Conservation (phyloP, 2,888 invertebrate genomes). For the Troides helena region DNA sequence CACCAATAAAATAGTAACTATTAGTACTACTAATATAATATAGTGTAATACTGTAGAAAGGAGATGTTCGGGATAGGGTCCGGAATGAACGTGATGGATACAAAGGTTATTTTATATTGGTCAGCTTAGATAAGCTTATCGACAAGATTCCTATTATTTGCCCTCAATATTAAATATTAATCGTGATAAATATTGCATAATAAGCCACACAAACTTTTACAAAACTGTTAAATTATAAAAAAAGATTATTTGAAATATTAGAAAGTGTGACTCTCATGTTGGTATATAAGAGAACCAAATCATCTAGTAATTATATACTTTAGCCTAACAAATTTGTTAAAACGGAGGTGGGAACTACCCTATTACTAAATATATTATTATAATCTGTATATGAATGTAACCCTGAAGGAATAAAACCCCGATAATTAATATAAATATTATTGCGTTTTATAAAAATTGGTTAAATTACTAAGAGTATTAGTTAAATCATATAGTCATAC, state of each 20-base stretch:
- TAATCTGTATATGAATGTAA: conserved; percentile 57
- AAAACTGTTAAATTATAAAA: conserved; percentile 1
- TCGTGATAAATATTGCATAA: neutral
- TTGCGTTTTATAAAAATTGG: conserved; percentile 51
- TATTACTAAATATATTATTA: conserved; percentile 50
- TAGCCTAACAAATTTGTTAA: conserved; percentile 47
- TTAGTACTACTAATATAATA: conserved; percentile 39
- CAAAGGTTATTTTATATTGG: conserved; percentile 16
- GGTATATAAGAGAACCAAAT: conserved; percentile 46
- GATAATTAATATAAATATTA: conserved; percentile 65
- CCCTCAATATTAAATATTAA: conserved; percentile 6
- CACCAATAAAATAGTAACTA: conserved; percentile 72
- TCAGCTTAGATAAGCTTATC: conserved; percentile 17
- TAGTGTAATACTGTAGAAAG: conserved; percentile 41
- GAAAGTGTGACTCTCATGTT: conserved; percentile 29
- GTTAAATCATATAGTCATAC: conserved; percentile 34
- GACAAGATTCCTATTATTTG: conserved; percentile 25
- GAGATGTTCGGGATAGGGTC: conserved; percentile 42
- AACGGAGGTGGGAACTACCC: conserved; percentile 56
- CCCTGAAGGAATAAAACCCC: conserved; percentile 76
- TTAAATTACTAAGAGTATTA: conserved; percentile 33
- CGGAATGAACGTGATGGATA: conserved; percentile 28
- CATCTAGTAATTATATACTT: conserved; percentile 38
- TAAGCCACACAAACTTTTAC: conserved; percentile 2
- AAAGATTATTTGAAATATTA: conserved; percentile 2